Percentiles rank a stretch among this genome's conserved stretches.
phyloP scores from a whole-genome alignment of 2,888 invertebrate genomes.

The Eueremaeus valkanovi region DNA sequence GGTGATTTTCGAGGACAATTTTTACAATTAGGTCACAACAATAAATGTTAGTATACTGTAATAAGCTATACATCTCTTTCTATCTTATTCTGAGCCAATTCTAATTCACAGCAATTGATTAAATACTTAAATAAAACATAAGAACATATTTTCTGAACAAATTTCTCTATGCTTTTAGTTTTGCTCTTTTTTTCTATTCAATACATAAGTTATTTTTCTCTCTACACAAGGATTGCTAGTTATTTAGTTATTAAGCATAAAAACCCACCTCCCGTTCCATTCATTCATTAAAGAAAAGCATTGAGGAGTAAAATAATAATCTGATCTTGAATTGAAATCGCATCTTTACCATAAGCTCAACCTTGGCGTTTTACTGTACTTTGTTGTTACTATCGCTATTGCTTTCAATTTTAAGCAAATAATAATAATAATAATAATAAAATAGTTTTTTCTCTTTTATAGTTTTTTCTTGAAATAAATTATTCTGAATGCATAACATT shows the following conservation, averaged over 20 bases:
- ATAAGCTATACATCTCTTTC: not conserved
- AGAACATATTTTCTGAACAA: not conserved
- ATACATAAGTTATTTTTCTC: not conserved
- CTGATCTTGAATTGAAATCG: slow-evolving; percentile 34
- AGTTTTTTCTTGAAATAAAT: not conserved
- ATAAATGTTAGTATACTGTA: slow-evolving; percentile 2
- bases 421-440: not conserved
- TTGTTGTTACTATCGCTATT: slow-evolving; percentile 5
- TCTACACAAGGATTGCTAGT: slow-evolving; percentile 4
- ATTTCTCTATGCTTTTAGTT: not conserved
- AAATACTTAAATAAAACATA: not conserved
- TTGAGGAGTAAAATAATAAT: slow-evolving; percentile 18
- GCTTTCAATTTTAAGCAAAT: slow-evolving; percentile 21
- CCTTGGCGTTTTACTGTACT: no score
- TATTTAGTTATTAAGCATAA: slow-evolving; percentile 27
- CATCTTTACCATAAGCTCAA: slow-evolving; percentile 22
- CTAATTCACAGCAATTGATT: not conserved
- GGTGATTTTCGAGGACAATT: slow-evolving; percentile 1
- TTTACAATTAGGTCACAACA: slow-evolving; percentile 30
- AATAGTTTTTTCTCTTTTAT: not conserved
- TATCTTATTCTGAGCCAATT: not conserved
- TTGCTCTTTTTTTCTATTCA: not conserved
- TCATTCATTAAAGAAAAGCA: not conserved
- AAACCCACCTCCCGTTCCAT: slow-evolving; percentile 17
- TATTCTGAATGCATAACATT: not conserved